Base-by-base conservation (phyloP, 92 coral and sea anemone genomes). In the Zoanthus sansibaricus region DNA sequence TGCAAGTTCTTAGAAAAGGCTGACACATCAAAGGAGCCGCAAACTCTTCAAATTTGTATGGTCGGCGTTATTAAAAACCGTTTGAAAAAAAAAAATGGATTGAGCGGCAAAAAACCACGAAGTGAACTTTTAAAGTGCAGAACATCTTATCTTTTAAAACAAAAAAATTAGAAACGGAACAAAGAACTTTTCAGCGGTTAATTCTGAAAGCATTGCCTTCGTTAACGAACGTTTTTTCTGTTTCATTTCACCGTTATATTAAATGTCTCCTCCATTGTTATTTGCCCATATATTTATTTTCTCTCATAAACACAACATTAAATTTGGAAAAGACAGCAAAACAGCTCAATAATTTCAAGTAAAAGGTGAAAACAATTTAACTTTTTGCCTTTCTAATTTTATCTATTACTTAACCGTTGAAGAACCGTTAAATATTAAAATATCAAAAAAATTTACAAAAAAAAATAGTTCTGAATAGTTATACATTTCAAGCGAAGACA, bases 11-110 rank as follows among this genome's bases (percentile, higher is more conserved):
- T 80, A 64, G 66, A 54, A 80, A 30, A 66, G 21, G 58, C 10
- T 80, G 85, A 67, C 85, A 80, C 75, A 66, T 80, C 85, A 80
- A 80, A 80, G 17, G 61, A 13, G n/a, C 85, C 85, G 85, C 47
- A 74, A 80, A 66, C 51, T 52, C 85, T 45, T 45, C 59, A 64
- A 80, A 80, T 44, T 64, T 80, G 85, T 69, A 80, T 74, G 55
- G 73, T 48, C 62, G 85, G 72, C 85, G 75, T 64, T 64, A 80
- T 64, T 80, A 80, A 80, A 37, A 80, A 80, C 73, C 85, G 85
- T 80, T 80, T 80, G 85, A 80, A 47, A 55, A 74, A 25, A 25
- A 14, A 55, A 37, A 51, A 45, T 45, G 71, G n/a, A 62, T 18
- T 49, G 47, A 80, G 75, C 85, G 85, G 75, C 75, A 47, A 64